These are phyloP conservation scores for Sminthurides aquaticus DNA, from an alignment of 2,888 invertebrate genomes.

Conservation along the genomic window DNA sequence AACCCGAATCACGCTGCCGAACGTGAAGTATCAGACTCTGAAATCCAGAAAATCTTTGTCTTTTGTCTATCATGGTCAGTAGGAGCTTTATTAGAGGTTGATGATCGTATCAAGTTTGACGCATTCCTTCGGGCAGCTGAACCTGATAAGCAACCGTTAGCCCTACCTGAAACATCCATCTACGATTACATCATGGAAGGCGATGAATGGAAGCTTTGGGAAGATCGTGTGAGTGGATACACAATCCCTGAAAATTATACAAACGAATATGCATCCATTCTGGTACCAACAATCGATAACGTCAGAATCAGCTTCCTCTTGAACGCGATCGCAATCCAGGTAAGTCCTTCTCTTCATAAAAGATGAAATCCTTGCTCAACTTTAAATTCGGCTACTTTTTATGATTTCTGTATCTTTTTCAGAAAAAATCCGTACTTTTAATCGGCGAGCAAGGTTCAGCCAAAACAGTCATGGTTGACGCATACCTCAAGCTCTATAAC, in stretches of 20 bases:
- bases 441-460: conserved; percentile 92
- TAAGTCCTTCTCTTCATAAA: too few relatives aligned
- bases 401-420: too few relatives aligned
- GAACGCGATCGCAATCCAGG: conserved; percentile 75
- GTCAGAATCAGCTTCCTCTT: conserved; percentile 85
- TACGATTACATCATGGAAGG: conserved; percentile 77
- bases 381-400: too few relatives aligned
- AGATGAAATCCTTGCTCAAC: too few relatives aligned
- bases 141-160: conserved; percentile 52
- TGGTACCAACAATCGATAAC: conserved; percentile 91
- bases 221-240: conserved; percentile 72
- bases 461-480: conserved; percentile 95
- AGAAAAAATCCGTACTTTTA: conserved; percentile 62
- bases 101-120: conserved; percentile 73
- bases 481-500: conserved; percentile 82
- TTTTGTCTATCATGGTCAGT: conserved; percentile 81
- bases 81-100: conserved; percentile 78
- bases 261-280: conserved; percentile 82
- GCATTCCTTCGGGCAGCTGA: conserved; percentile 62
- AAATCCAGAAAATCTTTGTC: conserved; percentile 73
- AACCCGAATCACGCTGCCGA: conserved; percentile 22
- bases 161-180: conserved; percentile 57
- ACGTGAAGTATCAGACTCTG: conserved; percentile 51
- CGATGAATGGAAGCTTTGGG: conserved; percentile 83
- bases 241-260: conserved; percentile 77